These are phyloP conservation scores for Plagodis pulveraria DNA, from an alignment of 2,888 invertebrate genomes.

Conservation along the genomic window DNA sequence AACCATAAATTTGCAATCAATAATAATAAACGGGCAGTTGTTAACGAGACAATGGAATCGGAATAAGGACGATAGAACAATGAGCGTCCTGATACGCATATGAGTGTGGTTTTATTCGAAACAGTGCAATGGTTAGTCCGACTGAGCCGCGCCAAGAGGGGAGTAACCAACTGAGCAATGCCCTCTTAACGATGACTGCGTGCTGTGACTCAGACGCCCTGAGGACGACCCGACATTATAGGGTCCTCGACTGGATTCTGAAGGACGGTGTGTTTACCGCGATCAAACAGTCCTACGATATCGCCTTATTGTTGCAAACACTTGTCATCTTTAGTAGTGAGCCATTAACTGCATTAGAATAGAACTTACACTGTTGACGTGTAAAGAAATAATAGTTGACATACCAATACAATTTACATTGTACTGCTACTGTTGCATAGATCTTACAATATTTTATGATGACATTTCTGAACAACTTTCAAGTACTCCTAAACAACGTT, in stretches of 20 bases:
- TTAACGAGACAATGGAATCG: slow-evolving; percentile 70
- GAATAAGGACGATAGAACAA: slow-evolving; percentile 77
- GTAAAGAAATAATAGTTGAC: too few relatives aligned
- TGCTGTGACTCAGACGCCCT: slow-evolving; percentile 79
- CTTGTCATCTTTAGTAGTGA: slow-evolving; percentile 27
- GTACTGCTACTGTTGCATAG: too few relatives aligned
- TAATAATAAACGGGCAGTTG: slow-evolving; percentile 63
- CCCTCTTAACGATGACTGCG: slow-evolving; percentile 81
- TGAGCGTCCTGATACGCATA: slow-evolving; percentile 66
- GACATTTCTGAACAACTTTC: too few relatives aligned
- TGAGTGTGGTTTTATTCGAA: slow-evolving; percentile 65
- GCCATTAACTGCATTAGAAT: too few relatives aligned
- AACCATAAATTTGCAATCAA: slow-evolving; percentile 74
- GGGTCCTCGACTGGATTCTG: slow-evolving; percentile 81
- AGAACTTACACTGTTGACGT: too few relatives aligned
- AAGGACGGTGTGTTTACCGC: slow-evolving; percentile 76
- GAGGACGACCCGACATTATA: slow-evolving; percentile 80
- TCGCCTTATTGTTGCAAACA: slow-evolving; percentile 46
- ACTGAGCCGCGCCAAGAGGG: slow-evolving; percentile 66
- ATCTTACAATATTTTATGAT: too few relatives aligned
- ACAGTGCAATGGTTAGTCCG: slow-evolving; percentile 54
- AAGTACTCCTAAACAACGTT: too few relatives aligned
- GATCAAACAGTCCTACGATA: slow-evolving; percentile 60
- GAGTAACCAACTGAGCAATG: slow-evolving; percentile 79
- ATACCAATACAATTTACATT: too few relatives aligned